These are phyloP conservation scores for Perca fluviatilis DNA, from an alignment of 2,113 vertebrate genomes.

Conservation along the genomic window DNA sequence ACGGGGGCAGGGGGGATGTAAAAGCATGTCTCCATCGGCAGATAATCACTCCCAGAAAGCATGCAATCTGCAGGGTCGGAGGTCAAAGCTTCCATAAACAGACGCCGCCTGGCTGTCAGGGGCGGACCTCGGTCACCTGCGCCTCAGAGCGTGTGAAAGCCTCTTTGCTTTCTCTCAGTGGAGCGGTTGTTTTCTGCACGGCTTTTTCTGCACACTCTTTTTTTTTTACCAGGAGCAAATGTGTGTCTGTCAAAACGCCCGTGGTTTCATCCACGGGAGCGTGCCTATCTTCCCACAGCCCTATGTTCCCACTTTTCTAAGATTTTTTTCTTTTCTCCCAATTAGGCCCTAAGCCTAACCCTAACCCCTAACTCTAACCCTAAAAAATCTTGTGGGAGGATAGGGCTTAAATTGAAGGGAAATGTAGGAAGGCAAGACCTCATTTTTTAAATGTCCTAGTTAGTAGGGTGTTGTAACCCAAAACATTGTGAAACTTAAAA, in stretches of 20 bases:
- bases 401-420: too few relatives aligned
- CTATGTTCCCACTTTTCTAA: too few relatives aligned
- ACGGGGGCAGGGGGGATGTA: conserved; percentile 38
- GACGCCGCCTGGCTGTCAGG: conserved; percentile 41
- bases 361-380: too few relatives aligned
- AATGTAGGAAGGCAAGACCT: too few relatives aligned
- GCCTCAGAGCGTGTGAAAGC: conserved; percentile 12
- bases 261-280: conserved; percentile 14
- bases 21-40: conserved; percentile 63
- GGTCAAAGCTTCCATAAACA: conserved; percentile 61
- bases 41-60: conserved; percentile 73
- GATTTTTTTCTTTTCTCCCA: too few relatives aligned
- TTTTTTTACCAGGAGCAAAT: conserved; percentile 36
- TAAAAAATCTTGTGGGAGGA: too few relatives aligned
- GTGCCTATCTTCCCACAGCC: too few relatives aligned
- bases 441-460: too few relatives aligned
- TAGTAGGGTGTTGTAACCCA: too few relatives aligned
- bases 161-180: conserved; percentile 6
- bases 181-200: background rate
- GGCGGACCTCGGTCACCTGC: conserved; percentile 26
- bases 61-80: conserved; percentile 68
- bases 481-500: too few relatives aligned
- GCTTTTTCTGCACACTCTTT: too few relatives aligned
- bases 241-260: conserved; percentile 5
- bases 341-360: too few relatives aligned